A percentile compares a stretch with the other conserved stretches of the same genome.
Conservation (phyloP, 30 jellyfish, hydroid and myxozoan genomes). For the Hydra vulgaris region DNA sequence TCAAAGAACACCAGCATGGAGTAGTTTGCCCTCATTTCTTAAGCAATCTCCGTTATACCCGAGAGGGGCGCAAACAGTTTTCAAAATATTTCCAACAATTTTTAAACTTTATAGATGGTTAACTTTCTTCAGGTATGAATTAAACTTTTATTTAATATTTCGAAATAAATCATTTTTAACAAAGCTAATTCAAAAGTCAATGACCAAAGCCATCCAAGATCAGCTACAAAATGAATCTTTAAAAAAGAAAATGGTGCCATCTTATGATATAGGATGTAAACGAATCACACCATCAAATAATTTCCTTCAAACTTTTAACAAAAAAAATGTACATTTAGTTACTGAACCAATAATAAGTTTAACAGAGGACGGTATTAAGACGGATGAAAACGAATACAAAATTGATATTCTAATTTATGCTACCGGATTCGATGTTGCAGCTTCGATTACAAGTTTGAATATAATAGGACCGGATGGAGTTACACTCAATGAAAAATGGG, state of each 20-base stretch:
- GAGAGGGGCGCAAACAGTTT: background rate
- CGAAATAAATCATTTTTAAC: background rate
- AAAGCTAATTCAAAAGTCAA: background rate
- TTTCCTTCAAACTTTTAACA: background rate
- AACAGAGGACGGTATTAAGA: background rate
- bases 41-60: too few species aligned
- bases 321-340: background rate
- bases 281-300: background rate
- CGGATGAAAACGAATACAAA: background rate
- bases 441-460: background rate
- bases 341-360: background rate
- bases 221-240: background rate
- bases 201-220: background rate
- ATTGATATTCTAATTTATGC: background rate
- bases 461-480: background rate
- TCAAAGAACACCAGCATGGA: slow-evolving; percentile 3
- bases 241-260: background rate
- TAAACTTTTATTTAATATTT: background rate
- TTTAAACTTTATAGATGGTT: background rate
- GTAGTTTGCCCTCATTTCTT: background rate
- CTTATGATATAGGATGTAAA: background rate
- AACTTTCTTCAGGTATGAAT: background rate
- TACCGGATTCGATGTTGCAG: background rate
- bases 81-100: background rate
- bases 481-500: background rate